phyloP scores from a whole-genome alignment of 2,888 invertebrate genomes.

The Synanthedon myopaeformis region DNA sequence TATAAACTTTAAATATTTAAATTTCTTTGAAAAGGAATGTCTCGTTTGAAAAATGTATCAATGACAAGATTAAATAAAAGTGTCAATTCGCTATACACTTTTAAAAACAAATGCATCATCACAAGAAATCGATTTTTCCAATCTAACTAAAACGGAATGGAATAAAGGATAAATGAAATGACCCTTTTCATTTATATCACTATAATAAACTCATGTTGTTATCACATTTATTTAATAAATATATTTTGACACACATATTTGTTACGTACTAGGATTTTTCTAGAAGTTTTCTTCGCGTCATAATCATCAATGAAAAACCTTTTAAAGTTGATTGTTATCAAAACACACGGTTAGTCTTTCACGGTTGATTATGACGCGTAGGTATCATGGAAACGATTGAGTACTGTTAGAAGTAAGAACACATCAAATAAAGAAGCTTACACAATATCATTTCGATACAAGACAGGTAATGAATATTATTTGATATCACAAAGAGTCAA shows the following conservation, averaged over 20 bases:
- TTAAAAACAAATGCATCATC: too few relatives aligned
- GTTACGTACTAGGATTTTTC: constrained; percentile 56
- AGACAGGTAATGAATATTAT: constrained; percentile 39
- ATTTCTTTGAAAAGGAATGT: too few relatives aligned
- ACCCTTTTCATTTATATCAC: constrained; percentile 42
- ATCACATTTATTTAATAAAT: constrained; percentile 69
- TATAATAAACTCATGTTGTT: constrained; percentile 68
- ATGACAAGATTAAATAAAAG: too few relatives aligned
- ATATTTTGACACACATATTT: constrained; percentile 66
- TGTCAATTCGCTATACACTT: too few relatives aligned
- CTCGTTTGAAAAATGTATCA: too few relatives aligned
- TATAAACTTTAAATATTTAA: too few relatives aligned
- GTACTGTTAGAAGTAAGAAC: constrained; percentile 8
- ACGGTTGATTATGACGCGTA: background rate
- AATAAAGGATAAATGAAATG: too few relatives aligned
- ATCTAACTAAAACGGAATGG: too few relatives aligned
- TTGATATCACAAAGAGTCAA: constrained; percentile 34
- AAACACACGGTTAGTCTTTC: background rate
- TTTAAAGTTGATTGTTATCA: background rate
- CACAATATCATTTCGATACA: constrained; percentile 21
- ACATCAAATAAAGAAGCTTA: constrained; percentile 25
- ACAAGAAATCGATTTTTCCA: too few relatives aligned
- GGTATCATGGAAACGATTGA: background rate
- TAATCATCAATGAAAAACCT: constrained; percentile 27
- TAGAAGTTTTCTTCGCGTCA: constrained; percentile 36